These are phyloP conservation scores for Zhuqinia jingwanae DNA, from an alignment of 2,888 invertebrate genomes.

Conservation along the genomic window DNA sequence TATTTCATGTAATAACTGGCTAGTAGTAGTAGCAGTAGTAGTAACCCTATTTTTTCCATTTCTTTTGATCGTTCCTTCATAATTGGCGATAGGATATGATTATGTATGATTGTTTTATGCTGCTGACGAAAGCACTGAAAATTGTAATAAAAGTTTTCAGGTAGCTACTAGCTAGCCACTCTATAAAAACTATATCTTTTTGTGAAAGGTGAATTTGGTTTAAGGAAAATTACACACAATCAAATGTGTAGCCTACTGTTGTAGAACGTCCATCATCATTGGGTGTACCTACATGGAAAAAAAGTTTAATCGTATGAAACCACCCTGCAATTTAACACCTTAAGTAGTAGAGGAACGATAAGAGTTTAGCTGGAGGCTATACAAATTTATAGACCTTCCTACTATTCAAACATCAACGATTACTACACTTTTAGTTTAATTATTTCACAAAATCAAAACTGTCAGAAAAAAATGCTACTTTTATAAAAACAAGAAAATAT, in stretches of 20 bases:
- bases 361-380: slow-evolving; percentile 29
- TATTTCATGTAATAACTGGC: too few relatives aligned
- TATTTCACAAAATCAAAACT: background rate
- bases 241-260: background rate
- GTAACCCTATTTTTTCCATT: too few relatives aligned
- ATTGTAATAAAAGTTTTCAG: slow-evolving; percentile 4
- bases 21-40: too few relatives aligned
- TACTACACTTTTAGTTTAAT: background rate
- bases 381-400: slow-evolving; percentile 41
- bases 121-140: background rate
- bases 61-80: slow-evolving; percentile 23
- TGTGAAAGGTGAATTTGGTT: too few relatives aligned
- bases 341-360: background rate
- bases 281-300: slow-evolving; percentile 41
- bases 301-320: slow-evolving; percentile 26
- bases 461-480: background rate
- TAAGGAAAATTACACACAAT: background rate
- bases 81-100: background rate
- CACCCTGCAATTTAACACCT: slow-evolving; percentile 51
- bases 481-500: too few relatives aligned
- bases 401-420: background rate
- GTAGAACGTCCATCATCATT: slow-evolving; percentile 23
- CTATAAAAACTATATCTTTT: background rate
- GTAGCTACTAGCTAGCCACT: background rate
- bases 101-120: slow-evolving; percentile 12